These are phyloP conservation scores for Ctenicera cuprea DNA, from an alignment of 2,888 invertebrate genomes.

Conservation along the genomic window DNA sequence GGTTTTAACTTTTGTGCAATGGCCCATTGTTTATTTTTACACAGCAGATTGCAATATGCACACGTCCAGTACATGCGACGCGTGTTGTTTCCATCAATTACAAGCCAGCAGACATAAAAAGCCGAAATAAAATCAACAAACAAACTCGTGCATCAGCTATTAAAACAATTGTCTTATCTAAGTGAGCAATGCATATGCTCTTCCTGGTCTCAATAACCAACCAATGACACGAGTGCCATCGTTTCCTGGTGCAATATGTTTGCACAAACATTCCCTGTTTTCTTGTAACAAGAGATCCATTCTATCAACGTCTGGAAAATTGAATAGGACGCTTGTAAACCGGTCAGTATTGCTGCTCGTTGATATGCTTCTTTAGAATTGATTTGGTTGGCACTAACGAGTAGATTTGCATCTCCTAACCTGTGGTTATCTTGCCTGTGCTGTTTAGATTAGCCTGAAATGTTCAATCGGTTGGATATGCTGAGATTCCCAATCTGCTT, in stretches of 20 bases:
- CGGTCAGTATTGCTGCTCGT: conserved; percentile 24
- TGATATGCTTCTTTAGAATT: conserved; percentile 33
- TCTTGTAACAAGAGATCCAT: conserved; percentile 21
- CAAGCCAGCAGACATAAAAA: conserved; percentile 2
- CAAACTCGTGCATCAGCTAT: conserved; percentile 30
- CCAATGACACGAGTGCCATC: conserved; percentile 37
- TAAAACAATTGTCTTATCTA: conserved; percentile 42
- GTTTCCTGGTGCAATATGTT: conserved; percentile 45
- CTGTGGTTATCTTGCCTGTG: conserved; percentile 21
- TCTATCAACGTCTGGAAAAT: conserved; percentile 29
- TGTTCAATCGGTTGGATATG: neutral
- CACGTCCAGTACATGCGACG: neutral
- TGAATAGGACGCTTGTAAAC: conserved; percentile 43
- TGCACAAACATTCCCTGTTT: conserved; percentile 35
- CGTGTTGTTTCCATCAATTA: conserved; percentile 13
- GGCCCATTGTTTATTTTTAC: conserved; percentile 5
- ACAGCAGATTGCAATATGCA: neutral
- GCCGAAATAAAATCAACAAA: neutral
- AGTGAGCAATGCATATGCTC: conserved; percentile 32
- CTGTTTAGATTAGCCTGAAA: conserved; percentile 26
- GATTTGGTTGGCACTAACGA: conserved; percentile 43
- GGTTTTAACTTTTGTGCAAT: neutral
- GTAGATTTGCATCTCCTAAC: conserved; percentile 42
- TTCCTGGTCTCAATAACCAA: conserved; percentile 48
- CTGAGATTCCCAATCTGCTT: conserved; percentile 5